Percentiles rank a stretch among this genome's conserved stretches.
Evolutionary conservation across 64 coral and sea anemone species (phyloP).

Genomic region (Anthopleura sola): DNA sequence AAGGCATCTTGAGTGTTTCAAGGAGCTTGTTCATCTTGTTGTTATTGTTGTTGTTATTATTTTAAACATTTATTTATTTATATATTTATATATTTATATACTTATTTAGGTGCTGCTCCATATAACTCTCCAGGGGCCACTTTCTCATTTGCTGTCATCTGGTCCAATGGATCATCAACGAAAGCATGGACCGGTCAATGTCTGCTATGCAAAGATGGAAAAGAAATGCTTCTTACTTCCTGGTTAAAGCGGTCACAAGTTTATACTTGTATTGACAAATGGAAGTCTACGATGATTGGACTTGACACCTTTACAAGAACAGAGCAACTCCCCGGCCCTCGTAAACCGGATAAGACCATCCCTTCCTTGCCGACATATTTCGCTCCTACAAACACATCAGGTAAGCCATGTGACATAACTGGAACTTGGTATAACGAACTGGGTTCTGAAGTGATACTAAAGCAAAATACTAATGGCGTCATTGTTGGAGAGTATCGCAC

Average conservation of each 20-base stretch:
- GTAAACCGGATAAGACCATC: slow-evolving; percentile 47
- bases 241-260: slow-evolving; percentile 82
- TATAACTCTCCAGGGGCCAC: slow-evolving; percentile 55
- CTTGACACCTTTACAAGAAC: slow-evolving; percentile 70
- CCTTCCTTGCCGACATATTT: not conserved
- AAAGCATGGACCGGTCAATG: slow-evolving; percentile 89
- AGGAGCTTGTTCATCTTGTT: no score
- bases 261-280: slow-evolving; percentile 87
- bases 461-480: slow-evolving; percentile 24
- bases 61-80: no score
- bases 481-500: slow-evolving; percentile 90
- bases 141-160: slow-evolving; percentile 85
- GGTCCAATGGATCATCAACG: slow-evolving; percentile 77
- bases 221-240: slow-evolving; percentile 73
- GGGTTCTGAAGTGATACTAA: slow-evolving; percentile 80
- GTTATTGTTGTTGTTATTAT: no score
- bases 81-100: no score
- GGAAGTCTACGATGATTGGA: slow-evolving; percentile 79
- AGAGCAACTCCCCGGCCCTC: slow-evolving; percentile 70
- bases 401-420: slow-evolving; percentile 48
- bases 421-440: slow-evolving; percentile 86
- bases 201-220: slow-evolving; percentile 67
- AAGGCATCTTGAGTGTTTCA: no score
- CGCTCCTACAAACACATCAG: not conserved
- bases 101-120: slow-evolving; percentile 75